Evolutionary conservation across 2,113 vertebrate genomes (phyloP), one percentile per base, ranked within the genome.

Genomic region (Periophthalmodon schlosseri): DNA sequence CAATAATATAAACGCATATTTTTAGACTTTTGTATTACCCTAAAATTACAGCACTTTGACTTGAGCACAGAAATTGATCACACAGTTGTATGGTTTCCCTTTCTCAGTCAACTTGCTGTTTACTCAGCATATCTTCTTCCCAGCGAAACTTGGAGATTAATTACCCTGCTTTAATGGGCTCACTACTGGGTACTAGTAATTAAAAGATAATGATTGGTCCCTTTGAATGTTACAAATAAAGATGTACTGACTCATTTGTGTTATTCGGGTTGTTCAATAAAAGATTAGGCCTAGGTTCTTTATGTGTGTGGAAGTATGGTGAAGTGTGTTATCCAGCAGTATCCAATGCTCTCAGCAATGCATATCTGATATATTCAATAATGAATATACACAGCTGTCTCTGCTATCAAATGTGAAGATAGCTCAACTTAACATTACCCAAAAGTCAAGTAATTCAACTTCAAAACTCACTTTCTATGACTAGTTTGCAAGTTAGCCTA

Each of bases 151-250:
- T 81, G 89, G 83, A 91, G 92, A 94, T 92, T 92, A 92, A 93
- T 93, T 91, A 90, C 91, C 88, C 79, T 89, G 84, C 84, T 88
- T 90, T 93, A 93, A 93, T 92, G 86, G 87, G 80, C 82, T 85
- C 82, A 87, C 87, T 91, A 87, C 87, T 83, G 88, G 88, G 86
- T 88, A 75, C 82, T 86, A 90, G 90, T 92, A 93, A 93, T 93
- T 93, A 94, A 92, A 92, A 92, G 91, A 93, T 93, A 93, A 92
- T 93, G 91, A 93, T 92, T 93, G 86, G 91, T 87, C 87, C 91
- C 89, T 92, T 89, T 91, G 91, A 94, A 92, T 90, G 86, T 89
- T 88, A 88, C 83, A 88, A 92, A 92, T 89, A 93, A 92, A 93
- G 92, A 92, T 90, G 91, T 86, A 85, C 75, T 46, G 83, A 90